Conservation (phyloP, 2,113 vertebrate genomes). For the Menura novaehollandiae region DNA sequence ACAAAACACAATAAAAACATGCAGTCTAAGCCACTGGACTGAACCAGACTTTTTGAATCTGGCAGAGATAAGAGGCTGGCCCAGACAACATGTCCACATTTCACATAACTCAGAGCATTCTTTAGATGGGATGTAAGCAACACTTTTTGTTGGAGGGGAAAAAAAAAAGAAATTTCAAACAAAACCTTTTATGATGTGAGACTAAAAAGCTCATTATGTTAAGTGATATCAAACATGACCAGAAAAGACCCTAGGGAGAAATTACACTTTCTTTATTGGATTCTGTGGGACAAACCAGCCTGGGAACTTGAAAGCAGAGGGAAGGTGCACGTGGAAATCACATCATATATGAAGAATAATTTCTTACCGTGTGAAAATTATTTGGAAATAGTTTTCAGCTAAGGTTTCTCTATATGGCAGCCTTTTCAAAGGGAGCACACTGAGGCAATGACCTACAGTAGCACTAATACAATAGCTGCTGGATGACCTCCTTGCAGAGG, state of each 20-base stretch:
- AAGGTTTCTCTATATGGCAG: not conserved
- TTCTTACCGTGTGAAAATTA: constrained; percentile 44
- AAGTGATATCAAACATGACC: constrained; percentile 58
- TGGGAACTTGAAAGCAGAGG: constrained; percentile 38
- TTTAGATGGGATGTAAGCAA: constrained; percentile 68
- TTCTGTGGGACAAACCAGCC: constrained; percentile 23
- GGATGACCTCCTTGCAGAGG: not conserved
- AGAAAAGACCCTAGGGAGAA: constrained; percentile 60
- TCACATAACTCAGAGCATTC: constrained; percentile 63
- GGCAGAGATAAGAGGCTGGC: constrained; percentile 71
- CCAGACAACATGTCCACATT: constrained; percentile 68
- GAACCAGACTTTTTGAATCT: constrained; percentile 66
- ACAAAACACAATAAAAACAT: constrained; percentile 56
- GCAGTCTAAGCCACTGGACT: constrained; percentile 28
- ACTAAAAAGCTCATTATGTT: constrained; percentile 58
- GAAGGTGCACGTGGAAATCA: constrained; percentile 34
- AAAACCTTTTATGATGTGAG: constrained; percentile 64
- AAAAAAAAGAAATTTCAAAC: constrained; percentile 33
- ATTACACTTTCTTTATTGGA: constrained; percentile 54
- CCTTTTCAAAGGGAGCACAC: not conserved
- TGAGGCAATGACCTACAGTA: constrained; percentile 36
- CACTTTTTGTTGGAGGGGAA: constrained; percentile 52
- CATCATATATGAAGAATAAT: constrained; percentile 29
- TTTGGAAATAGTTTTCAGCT: constrained; percentile 41
- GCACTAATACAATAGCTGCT: not conserved